Base-by-base conservation (phyloP, 1,140 invertebrate genomes). In the Leptopilina boulardi region DNA sequence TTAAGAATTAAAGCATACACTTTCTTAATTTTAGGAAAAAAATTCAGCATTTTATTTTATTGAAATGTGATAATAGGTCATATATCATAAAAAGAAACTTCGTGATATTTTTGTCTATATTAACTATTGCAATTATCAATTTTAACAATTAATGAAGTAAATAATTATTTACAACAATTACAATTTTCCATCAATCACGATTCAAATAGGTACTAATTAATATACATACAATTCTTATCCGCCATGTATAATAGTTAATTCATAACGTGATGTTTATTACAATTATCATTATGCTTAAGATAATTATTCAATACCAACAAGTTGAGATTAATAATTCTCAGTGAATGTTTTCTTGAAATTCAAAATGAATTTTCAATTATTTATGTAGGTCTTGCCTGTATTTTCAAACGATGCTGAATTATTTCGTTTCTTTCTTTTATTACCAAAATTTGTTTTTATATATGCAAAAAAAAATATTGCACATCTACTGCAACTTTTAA, bases 191-290 rank as follows among this genome's bases (percentile, higher is more conserved):
- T 30, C 23, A 66, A 66, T 66, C 59, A 23, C 23, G 26, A 23
- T 66, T 66, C 59, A 23, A n/a, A 30, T 66, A 66, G 59, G n/a
- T 66, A 26, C 59, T 66, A 66, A 51, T 47, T 38, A 59, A 59
- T 66, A 66, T 66, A 66, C 59, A 66, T 66, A 66, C 59, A 66
- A 66, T 66, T 66, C 59, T 66, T 66, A 66, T 66, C 21, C 26
- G 59, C 26, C 59, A 66, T 15, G 59, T 66, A 38, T 38, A 66
- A 30, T 66, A 66, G 21, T 66, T 66, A 30, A 56, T 56, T 19
- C 19, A 56, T 56, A 56, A 66, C 23, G 59, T 26, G 59, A 66
- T 66, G 59, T 66, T 51, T 30, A 34, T 66, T 30, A 66, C 23
- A 66, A 34, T 15, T 30, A 30, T 66, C 21, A 66, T 66, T 66